Conservation (phyloP, 2,888 invertebrate genomes). For the Macrophya alboannulata region DNA sequence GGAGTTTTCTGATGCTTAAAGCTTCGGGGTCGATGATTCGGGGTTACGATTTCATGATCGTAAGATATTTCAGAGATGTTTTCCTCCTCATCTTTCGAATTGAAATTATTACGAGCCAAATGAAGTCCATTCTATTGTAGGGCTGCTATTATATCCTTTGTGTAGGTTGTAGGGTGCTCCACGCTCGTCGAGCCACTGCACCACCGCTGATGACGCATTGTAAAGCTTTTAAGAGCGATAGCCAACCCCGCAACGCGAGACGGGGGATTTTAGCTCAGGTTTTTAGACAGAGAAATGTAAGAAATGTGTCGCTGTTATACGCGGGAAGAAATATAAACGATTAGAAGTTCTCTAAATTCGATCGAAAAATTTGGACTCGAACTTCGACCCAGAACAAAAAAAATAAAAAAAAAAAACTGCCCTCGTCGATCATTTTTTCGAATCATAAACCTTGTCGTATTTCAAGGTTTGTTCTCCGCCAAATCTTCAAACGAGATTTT, state of each 20-base stretch:
- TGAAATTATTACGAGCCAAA: constrained; percentile 80
- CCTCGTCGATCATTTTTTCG: neutral
- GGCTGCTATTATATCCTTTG: constrained; percentile 78
- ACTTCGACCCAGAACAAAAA: neutral
- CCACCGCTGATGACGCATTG: constrained; percentile 79
- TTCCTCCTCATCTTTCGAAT: constrained; percentile 70
- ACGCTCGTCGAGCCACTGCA: constrained; percentile 61
- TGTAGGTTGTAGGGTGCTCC: constrained; percentile 75
- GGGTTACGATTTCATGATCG: neutral
- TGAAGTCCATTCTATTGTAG: constrained; percentile 79
- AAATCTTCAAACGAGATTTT: neutral
- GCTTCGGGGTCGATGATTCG: neutral
- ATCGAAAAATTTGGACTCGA: neutral
- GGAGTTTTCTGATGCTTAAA: neutral
- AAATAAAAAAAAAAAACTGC: neutral
- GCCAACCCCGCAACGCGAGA: constrained; percentile 34
- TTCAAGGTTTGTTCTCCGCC: neutral
- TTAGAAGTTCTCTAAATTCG: neutral
- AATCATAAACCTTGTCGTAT: neutral
- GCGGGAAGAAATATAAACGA: neutral
- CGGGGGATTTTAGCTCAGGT: constrained; percentile 4
- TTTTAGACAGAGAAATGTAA: constrained; percentile 18
- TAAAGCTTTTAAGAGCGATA: constrained; percentile 77
- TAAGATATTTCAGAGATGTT: constrained; percentile 43
- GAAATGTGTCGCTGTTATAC: constrained; percentile 30